Evolutionary conservation across 2,113 vertebrate genomes (phyloP), one percentile per base, ranked within the genome.

Genomic region (Lampris megalopsis): DNA sequence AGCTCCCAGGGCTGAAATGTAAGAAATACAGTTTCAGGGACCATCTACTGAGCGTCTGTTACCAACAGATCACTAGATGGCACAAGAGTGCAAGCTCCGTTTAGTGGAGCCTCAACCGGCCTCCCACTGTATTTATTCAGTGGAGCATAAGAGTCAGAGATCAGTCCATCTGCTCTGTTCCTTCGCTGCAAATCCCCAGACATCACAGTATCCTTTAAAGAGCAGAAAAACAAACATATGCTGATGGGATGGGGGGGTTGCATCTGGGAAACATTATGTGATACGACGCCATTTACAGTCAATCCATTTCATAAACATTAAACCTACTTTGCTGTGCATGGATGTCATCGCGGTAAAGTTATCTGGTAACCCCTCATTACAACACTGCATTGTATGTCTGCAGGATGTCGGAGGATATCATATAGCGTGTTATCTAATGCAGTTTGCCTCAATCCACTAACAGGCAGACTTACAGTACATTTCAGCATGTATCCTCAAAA

Each of bases 91-190:
- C 59, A 56, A 80, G 54, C 59, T 66, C 71, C 42, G 49, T 67
- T 65, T 24, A 42, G n/a, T 60, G 7, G 36, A 43, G 65, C 11
- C 49, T 53, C 59, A 68, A 66, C 40, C 41, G 36, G 54, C 54
- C 75, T 72, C 64, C 57, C 74, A 86, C 63, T 59, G 65, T 64
- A 71, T 74, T 75, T 79, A 86, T 73, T 86, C 69, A 71, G 56
- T 85, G 84, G 88, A 92, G 92, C 88, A 92, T 75, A 87, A 24
- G 73, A 83, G 83, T 80, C 89, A 92, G 72, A 89, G 89, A 83
- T 93, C 82, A 85, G 52, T 66, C 49, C 73, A 83, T 86, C 74
- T 82, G 79, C 54, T 79, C 72, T 73, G 61, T 80, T 86, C 82
- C 58, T 80, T 80, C 84, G 64, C 77, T 56, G 75, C 85, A 91